Base-by-base conservation (phyloP, 2,888 invertebrate genomes). In the Polydrusus cervinus region DNA sequence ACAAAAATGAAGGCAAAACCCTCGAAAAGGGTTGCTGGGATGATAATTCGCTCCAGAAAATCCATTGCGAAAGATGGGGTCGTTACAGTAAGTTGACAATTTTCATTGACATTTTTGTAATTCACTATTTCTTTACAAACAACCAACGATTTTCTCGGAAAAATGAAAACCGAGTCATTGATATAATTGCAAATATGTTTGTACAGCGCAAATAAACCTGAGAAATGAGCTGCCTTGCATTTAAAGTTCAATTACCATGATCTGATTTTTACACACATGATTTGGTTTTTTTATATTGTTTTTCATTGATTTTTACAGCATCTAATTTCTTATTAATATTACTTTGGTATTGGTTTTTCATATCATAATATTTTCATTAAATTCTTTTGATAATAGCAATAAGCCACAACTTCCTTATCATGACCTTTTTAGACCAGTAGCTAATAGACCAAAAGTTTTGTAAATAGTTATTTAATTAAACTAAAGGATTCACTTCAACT, bases 61-160 rank as follows among this genome's bases (percentile, higher is more conserved):
- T 92, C 93, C 87, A 93, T 95, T 87, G 92, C 93, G 88, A 95
- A 95, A 90, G 95, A 95, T 91, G 94, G 94, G 87, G 93, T 95
- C 85, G 94, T 95, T 89, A 95, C 95, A 89, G 93, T 94, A 91
- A 90, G 90, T 86, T 40, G 51, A 64, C 71, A 71, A 40, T 61
- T 34, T 61, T 49, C 49, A 62, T 70, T 47, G 57, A 60, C 38
- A 51, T 38, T 53, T 20, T 13, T 18, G 30, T 49, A 61, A 61
- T 38, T 25, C 20, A 61, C 49, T 38, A 16, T 69, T 69, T 69
- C 69, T 49, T 60, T 69, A 69, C 69, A 69, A 69, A 69, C 69
- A 61, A 69, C n/a, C 38, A 47, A 8, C 8, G 20, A 49, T 53
- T 45, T 61, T 62, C 34, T 2, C n/a, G 5, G 18, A 25, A 61